Conservation (phyloP, 2,888 invertebrate species). For the Onthophagus sagittarius region DNA sequence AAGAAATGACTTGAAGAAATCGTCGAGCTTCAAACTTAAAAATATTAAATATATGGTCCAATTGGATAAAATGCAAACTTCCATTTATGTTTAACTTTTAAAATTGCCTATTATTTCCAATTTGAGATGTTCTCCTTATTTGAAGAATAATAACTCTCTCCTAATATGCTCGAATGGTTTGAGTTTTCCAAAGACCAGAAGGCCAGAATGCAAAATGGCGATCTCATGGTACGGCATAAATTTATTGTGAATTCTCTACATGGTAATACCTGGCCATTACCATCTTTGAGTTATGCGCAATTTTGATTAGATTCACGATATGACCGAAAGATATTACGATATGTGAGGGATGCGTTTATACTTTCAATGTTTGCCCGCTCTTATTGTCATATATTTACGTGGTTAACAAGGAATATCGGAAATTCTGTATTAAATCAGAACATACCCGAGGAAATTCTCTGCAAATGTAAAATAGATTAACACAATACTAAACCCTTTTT, state of each 20-base stretch:
- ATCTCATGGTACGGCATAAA: not conserved
- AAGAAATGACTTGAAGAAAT: too few species aligned
- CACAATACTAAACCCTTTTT: too few species aligned
- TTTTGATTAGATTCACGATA: not conserved
- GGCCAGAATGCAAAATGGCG: not conserved
- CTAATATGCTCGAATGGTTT: not conserved
- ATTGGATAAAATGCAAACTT: not conserved
- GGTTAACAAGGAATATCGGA: not conserved
- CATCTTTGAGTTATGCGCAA: not conserved
- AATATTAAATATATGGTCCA: too few species aligned
- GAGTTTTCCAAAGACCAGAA: not conserved
- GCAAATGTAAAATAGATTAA: too few species aligned
- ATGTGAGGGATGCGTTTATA: not conserved
- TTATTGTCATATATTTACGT: not conserved
- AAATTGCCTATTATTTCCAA: not conserved
- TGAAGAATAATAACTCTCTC: not conserved
- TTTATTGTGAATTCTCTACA: not conserved
- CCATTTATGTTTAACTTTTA: not conserved
- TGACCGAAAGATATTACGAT: not conserved
- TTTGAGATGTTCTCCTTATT: not conserved
- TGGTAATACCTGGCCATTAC: not conserved
- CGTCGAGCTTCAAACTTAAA: too few species aligned
- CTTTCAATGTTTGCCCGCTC: not conserved
- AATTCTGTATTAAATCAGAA: not conserved
- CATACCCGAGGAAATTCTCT: not conserved